Evolutionary conservation across 1,140 invertebrate genomes (phyloP).

Genomic region (Drosophila orosa): DNA sequence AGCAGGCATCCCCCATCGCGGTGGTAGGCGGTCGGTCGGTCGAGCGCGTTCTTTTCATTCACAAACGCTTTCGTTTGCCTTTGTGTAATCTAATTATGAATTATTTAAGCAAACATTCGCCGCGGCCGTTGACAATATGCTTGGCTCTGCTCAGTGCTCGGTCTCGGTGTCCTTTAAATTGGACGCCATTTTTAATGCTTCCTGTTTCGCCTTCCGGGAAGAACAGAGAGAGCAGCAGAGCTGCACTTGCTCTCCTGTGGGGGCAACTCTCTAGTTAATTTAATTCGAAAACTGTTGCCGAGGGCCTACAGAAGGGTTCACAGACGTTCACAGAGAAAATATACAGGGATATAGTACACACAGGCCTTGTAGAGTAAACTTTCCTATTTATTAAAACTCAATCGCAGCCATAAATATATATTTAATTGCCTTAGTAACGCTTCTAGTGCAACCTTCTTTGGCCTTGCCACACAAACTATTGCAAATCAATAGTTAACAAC

Average conservation of each 20-base stretch:
- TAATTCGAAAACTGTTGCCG: constrained; percentile 28
- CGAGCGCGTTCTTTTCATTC: constrained; percentile 39
- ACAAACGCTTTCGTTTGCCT: constrained; percentile 58
- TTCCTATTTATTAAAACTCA: neutral
- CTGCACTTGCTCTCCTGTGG: constrained; percentile 20
- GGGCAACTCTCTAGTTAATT: constrained; percentile 57
- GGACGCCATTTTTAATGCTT: constrained; percentile 57
- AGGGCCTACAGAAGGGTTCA: constrained; percentile 22
- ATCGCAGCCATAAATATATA: neutral
- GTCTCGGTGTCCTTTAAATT: constrained; percentile 43
- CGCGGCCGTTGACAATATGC: constrained; percentile 20
- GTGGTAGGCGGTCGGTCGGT: neutral
- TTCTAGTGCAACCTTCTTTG: neutral
- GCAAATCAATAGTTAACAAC: constrained; percentile 19
- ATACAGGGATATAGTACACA: neutral
- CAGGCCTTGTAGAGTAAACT: neutral
- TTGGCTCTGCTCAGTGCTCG: constrained; percentile 1
- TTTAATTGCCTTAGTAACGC: neutral
- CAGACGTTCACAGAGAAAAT: constrained; percentile 46
- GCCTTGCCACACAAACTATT: constrained; percentile 4
- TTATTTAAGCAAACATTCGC: constrained; percentile 74
- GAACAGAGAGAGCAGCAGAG: neutral
- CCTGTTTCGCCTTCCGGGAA: constrained; percentile 19
- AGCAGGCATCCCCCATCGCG: constrained; percentile 29
- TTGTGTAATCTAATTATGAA: constrained; percentile 78